These are phyloP conservation scores for Hyperoodon ampullatus DNA, from an alignment of 2,113 vertebrate species.

Conservation along the genomic window DNA sequence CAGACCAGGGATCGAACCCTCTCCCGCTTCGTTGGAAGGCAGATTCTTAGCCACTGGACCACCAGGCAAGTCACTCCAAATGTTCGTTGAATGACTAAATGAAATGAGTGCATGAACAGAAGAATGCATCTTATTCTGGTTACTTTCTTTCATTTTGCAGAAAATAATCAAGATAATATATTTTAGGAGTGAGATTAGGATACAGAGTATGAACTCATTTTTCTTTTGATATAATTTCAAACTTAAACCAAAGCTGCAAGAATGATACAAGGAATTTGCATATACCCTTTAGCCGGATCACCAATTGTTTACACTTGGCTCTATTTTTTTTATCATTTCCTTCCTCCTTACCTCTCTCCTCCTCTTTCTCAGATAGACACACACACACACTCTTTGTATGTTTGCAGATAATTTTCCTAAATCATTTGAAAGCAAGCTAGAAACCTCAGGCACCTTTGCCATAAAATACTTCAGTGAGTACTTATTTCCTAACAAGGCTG, in stretches of 20 bases:
- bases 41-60: too few relatives aligned
- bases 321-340: neutral
- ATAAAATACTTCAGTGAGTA: neutral
- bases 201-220: neutral
- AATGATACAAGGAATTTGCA: neutral
- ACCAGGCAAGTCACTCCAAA: too few relatives aligned
- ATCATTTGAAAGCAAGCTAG: neutral
- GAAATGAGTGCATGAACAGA: neutral
- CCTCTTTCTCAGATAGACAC: neutral
- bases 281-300: neutral
- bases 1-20: too few relatives aligned
- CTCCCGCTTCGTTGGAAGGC: too few relatives aligned
- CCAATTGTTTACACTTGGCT: neutral
- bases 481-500: neutral
- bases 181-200: neutral
- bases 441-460: neutral
- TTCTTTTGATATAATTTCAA: neutral
- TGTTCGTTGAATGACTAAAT: neutral
- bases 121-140: neutral
- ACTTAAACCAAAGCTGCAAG: neutral
- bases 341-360: neutral
- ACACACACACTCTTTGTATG: neutral
- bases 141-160: slow-evolving; percentile 37
- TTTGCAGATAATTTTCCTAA: slow-evolving; percentile 26
- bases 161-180: neutral